Evolutionary conservation across 2,888 invertebrate genomes (phyloP).

Genomic region (Imbricaverruca yamaguchii): DNA sequence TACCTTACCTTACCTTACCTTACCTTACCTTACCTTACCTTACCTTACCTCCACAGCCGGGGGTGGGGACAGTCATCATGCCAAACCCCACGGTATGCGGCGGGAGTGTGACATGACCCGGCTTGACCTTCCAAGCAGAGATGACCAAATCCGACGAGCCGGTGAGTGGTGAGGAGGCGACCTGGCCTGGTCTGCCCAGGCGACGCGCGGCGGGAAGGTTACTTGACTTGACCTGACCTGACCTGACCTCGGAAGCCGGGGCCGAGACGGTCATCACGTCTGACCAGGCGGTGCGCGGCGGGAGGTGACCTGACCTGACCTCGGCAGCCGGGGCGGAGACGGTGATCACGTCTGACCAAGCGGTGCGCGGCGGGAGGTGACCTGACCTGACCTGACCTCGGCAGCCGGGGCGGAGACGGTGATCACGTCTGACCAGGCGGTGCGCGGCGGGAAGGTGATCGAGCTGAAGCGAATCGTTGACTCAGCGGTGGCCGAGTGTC

Average conservation of each 20-base stretch:
- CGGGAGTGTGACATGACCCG: too few relatives aligned
- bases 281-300: not conserved
- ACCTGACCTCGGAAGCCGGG: not conserved
- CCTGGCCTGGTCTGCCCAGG: too few relatives aligned
- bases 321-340: not conserved
- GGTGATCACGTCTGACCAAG: not conserved
- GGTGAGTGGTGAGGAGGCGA: too few relatives aligned
- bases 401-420: conserved; percentile 44
- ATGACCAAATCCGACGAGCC: too few relatives aligned
- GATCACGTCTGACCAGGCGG: conserved; percentile 44
- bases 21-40: too few relatives aligned
- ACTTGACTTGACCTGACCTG: too few relatives aligned
- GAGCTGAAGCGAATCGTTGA: conserved; percentile 45
- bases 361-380: not conserved
- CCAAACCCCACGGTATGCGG: too few relatives aligned
- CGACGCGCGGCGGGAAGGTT: too few relatives aligned
- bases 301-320: not conserved
- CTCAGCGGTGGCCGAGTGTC: conserved; percentile 41
- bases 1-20: too few relatives aligned
- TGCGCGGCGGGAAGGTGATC: conserved; percentile 43
- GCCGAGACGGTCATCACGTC: not conserved
- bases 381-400: conserved; percentile 1
- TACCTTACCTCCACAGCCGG: too few relatives aligned
- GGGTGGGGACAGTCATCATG: too few relatives aligned
- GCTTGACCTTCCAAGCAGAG: too few relatives aligned